Evolutionary conservation across 2,888 invertebrate genomes (phyloP).

Genomic region (Dione vanillae): DNA sequence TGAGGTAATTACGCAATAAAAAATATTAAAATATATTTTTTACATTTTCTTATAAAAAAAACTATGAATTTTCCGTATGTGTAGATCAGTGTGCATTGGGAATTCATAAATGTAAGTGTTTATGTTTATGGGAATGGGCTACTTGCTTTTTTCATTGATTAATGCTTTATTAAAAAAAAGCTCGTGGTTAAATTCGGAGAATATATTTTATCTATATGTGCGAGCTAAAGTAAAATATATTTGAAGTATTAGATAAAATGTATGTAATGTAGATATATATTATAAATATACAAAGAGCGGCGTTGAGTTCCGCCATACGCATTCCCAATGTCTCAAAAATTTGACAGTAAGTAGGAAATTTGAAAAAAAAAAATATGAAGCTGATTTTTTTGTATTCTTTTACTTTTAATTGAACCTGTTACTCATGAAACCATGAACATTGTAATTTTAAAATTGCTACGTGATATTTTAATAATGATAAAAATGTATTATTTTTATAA

Average conservation of each 20-base stretch:
- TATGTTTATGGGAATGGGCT: background rate
- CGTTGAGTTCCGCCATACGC: too few relatives aligned
- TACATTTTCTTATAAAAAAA: background rate
- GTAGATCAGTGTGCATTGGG: background rate
- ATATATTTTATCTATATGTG: too few relatives aligned
- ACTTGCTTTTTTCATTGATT: background rate
- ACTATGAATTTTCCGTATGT: background rate
- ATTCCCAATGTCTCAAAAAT: too few relatives aligned
- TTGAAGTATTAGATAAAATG: too few relatives aligned
- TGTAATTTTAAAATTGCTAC: background rate
- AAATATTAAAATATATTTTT: constrained; percentile 4
- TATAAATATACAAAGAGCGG: too few relatives aligned
- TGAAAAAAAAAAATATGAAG: background rate
- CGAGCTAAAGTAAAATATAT: too few relatives aligned
- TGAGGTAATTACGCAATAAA: constrained; percentile 37
- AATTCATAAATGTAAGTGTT: background rate
- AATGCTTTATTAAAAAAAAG: too few relatives aligned
- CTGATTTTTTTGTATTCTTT: too few relatives aligned
- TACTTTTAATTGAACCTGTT: background rate
- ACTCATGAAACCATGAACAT: background rate
- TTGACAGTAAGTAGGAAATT: background rate
- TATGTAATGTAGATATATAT: too few relatives aligned
- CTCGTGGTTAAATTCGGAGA: background rate
- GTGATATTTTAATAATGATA: background rate
- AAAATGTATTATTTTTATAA: background rate